Conservation (phyloP, 2,888 invertebrate species). For the Ferrisia virgata region DNA sequence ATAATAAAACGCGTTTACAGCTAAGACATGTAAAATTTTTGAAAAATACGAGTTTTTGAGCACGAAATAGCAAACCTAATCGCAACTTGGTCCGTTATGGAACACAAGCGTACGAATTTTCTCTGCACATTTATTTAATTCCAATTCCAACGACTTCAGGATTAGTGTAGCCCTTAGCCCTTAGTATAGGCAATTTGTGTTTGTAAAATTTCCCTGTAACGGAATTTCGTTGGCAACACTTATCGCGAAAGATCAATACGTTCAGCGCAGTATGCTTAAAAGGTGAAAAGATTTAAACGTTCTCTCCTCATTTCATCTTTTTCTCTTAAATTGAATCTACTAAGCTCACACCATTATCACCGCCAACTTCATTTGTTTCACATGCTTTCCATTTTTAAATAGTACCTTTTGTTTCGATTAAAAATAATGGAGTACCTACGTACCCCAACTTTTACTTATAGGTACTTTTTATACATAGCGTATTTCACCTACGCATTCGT, state of each 20-base stretch:
- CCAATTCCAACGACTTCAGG: neutral
- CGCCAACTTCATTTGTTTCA: neutral
- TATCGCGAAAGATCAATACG: neutral
- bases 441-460: no score
- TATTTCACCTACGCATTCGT: no score
- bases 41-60: neutral
- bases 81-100: neutral
- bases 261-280: neutral
- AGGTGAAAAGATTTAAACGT: neutral
- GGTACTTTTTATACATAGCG: neutral
- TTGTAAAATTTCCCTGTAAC: neutral
- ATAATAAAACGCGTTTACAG: neutral
- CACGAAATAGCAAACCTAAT: neutral
- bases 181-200: neutral
- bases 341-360: neutral
- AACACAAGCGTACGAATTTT: slow-evolving; percentile 4
- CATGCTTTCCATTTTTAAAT: neutral
- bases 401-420: neutral
- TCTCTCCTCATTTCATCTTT: neutral
- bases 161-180: neutral
- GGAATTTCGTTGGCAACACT: neutral
- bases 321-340: neutral
- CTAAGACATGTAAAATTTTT: neutral
- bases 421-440: neutral
- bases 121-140: neutral